Evolutionary conservation across 2,888 invertebrate species (phyloP).

Genomic region (Drosophila incognita): DNA sequence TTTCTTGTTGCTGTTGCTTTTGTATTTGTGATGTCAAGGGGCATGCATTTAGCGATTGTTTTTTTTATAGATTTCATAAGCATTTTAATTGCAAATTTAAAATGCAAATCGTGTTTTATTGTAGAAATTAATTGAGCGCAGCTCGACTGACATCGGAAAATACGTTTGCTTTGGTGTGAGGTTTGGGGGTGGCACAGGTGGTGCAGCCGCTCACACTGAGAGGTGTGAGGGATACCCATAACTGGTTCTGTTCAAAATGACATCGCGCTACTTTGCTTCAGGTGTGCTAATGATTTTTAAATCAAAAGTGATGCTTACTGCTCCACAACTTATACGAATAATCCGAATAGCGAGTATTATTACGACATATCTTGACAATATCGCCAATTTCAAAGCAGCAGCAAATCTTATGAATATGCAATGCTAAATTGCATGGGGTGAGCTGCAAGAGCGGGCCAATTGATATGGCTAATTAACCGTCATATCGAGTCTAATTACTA

Average conservation of each 20-base stretch:
- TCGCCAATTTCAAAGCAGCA: not conserved
- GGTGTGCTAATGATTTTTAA: constrained; percentile 76
- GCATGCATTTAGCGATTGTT: constrained; percentile 67
- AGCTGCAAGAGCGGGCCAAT: constrained; percentile 35
- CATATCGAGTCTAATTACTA: constrained; percentile 73
- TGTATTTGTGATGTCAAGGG: constrained; percentile 10
- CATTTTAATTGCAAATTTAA: constrained; percentile 81
- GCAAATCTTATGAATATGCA: constrained; percentile 67
- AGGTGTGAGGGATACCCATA: constrained; percentile 26
- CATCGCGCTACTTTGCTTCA: constrained; percentile 53
- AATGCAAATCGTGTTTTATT: constrained; percentile 79
- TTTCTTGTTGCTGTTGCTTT: constrained; percentile 36
- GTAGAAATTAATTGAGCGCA: constrained; percentile 76
- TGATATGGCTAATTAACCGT: constrained; percentile 71
- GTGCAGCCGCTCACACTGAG: constrained; percentile 3
- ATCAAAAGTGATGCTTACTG: constrained; percentile 71
- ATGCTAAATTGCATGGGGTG: constrained; percentile 32
- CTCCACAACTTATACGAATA: constrained; percentile 58
- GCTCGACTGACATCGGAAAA: constrained; percentile 59
- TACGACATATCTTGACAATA: constrained; percentile 21
- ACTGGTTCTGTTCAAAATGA: constrained; percentile 47
- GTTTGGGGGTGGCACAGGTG: constrained; percentile 11
- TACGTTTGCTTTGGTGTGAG: constrained; percentile 8
- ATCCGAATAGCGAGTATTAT: constrained; percentile 8
- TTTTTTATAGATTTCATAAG: constrained; percentile 79